Conservation (phyloP, 2,888 invertebrate genomes). For the Trichogramma dendrolimi region DNA sequence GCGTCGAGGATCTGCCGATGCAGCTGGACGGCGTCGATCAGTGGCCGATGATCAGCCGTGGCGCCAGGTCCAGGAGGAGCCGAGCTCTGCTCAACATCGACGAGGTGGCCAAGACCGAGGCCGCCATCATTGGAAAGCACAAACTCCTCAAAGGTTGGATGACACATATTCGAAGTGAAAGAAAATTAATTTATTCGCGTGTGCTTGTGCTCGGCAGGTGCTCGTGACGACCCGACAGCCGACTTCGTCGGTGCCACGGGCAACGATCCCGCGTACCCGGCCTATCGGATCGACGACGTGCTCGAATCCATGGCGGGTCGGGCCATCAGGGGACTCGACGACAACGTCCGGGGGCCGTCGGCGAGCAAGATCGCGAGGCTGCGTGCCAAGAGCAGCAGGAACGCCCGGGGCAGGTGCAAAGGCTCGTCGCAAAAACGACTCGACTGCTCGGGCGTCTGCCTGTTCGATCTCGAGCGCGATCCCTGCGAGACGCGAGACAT, state of each 20-base stretch:
- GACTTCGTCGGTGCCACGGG: conserved; percentile 39
- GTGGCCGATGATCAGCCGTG: conserved; percentile 41
- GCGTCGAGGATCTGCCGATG: conserved; percentile 42
- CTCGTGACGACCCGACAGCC: conserved; percentile 20
- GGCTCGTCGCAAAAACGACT: not conserved
- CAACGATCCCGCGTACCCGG: conserved; percentile 32
- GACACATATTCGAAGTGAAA: too few relatives aligned
- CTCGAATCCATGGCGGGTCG: conserved; percentile 33
- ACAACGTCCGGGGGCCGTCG: conserved; percentile 1
- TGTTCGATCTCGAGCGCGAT: conserved; percentile 42
- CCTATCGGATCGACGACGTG: conserved; percentile 34
- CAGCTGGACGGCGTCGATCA: conserved; percentile 56
- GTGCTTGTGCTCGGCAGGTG: conserved; percentile 32
- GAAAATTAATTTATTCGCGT: too few relatives aligned
- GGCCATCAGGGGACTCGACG: conserved; percentile 32
- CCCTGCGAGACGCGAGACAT: conserved; percentile 41
- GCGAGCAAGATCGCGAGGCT: not conserved
- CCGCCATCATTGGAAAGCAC: conserved; percentile 34
- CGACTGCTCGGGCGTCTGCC: conserved; percentile 36
- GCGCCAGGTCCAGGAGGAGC: conserved; percentile 48
- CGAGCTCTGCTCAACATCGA: conserved; percentile 71
- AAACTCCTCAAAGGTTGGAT: conserved; percentile 44
- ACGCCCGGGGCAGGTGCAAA: too few relatives aligned
- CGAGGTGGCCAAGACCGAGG: conserved; percentile 47
- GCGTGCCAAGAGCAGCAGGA: not conserved